Conservation (phyloP, 2,888 invertebrate species). For the Eurois occulta region DNA sequence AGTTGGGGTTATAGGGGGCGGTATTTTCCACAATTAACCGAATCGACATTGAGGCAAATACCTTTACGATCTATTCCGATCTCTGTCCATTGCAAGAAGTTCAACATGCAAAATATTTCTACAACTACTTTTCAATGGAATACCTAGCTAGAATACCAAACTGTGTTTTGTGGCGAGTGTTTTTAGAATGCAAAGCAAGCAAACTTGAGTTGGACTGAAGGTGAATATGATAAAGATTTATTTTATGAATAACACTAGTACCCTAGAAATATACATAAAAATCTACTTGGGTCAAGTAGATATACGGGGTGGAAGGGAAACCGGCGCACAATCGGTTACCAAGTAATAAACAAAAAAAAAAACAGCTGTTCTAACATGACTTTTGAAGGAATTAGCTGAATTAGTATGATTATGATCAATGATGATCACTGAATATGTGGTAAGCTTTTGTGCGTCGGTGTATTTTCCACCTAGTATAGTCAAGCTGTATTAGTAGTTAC, state of each 20-base stretch:
- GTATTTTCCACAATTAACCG: too few relatives aligned
- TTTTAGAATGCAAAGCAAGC: constrained; percentile 3
- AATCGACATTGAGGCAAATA: background rate
- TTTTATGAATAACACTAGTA: background rate
- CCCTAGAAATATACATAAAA: background rate
- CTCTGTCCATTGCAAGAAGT: background rate
- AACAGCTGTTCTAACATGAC: too few relatives aligned
- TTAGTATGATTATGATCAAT: too few relatives aligned
- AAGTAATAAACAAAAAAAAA: too few relatives aligned
- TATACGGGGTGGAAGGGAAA: too few relatives aligned
- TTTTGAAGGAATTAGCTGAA: too few relatives aligned
- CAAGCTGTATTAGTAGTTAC: constrained; percentile 3
- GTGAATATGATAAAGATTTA: background rate
- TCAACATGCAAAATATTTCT: background rate
- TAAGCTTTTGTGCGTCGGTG: too few relatives aligned
- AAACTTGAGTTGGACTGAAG: background rate
- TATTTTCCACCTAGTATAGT: too few relatives aligned
- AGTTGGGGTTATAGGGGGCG: too few relatives aligned
- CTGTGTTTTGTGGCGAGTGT: background rate
- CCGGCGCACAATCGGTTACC: too few relatives aligned
- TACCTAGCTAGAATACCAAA: background rate
- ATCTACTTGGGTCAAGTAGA: background rate
- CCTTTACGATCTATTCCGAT: background rate
- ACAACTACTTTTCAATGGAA: background rate
- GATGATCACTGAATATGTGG: too few relatives aligned